Conservation (phyloP, 2,797 vertebrate species). For the Mus spretus region DNA sequence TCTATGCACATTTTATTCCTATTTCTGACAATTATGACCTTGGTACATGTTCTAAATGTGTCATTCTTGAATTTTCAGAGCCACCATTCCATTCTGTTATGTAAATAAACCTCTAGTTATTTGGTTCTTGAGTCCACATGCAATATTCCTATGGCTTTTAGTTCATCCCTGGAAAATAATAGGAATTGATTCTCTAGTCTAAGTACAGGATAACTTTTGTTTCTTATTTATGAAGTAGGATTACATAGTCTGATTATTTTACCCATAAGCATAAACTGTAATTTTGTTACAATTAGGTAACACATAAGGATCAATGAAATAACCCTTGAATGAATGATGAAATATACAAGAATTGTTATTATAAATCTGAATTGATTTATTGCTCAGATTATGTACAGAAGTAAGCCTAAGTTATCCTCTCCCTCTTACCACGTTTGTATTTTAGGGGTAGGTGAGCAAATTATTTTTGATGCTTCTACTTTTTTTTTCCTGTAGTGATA, state of each 20-base stretch:
- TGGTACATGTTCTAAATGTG: neutral
- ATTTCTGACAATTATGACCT: neutral
- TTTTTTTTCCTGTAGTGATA: neutral
- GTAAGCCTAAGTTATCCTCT: neutral
- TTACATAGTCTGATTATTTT: neutral
- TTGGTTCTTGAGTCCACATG: neutral
- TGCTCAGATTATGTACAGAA: neutral
- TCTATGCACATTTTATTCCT: neutral
- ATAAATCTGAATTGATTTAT: neutral
- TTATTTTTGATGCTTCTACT: neutral
- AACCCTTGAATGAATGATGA: neutral
- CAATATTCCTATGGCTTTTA: neutral
- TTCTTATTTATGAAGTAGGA: constrained; percentile 10
- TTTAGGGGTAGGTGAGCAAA: neutral
- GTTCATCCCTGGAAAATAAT: neutral
- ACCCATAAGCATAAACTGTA: neutral
- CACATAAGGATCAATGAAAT: neutral
- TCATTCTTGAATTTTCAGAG: neutral
- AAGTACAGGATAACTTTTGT: neutral
- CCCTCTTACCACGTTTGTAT: neutral
- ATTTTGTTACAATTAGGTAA: constrained; percentile 13
- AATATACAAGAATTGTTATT: neutral
- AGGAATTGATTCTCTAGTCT: neutral
- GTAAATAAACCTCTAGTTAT: neutral
- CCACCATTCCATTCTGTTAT: neutral